Conservation (phyloP, 2,113 vertebrate genomes). For the Hemiprocne comata region DNA sequence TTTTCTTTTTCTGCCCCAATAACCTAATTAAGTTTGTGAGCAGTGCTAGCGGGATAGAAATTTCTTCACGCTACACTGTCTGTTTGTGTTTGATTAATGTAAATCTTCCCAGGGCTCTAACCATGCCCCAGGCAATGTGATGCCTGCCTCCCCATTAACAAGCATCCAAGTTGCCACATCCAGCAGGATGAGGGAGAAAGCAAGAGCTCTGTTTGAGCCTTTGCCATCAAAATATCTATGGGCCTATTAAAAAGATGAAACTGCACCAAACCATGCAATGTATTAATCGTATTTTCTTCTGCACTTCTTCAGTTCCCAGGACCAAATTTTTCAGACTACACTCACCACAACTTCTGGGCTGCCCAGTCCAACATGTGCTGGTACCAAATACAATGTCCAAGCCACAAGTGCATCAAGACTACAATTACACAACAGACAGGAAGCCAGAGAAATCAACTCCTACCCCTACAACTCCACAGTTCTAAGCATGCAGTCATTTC, state of each 20-base stretch:
- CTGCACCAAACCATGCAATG: not conserved
- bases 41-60: constrained; percentile 68
- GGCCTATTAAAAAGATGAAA: not conserved
- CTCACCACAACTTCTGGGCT: not conserved
- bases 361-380: not conserved
- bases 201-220: not conserved
- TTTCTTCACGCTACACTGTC: constrained; percentile 81
- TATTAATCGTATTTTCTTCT: not conserved
- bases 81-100: constrained; percentile 76
- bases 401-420: constrained; percentile 39
- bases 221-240: not conserved
- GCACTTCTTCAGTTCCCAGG: not conserved
- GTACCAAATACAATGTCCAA: constrained; percentile 27
- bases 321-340: not conserved
- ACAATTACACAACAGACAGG: constrained; percentile 35
- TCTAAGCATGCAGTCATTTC: not conserved
- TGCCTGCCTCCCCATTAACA: constrained; percentile 48
- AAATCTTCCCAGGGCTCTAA: constrained; percentile 70
- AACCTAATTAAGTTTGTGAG: constrained; percentile 71
- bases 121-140: constrained; percentile 59
- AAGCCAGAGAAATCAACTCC: constrained; percentile 42
- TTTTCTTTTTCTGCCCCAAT: constrained; percentile 79
- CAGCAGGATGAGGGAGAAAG: not conserved
- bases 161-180: not conserved
- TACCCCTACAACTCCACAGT: constrained; percentile 1